phyloP scores from a whole-genome alignment of 2,113 vertebrate genomes.

The Phyllostomus discolor region DNA sequence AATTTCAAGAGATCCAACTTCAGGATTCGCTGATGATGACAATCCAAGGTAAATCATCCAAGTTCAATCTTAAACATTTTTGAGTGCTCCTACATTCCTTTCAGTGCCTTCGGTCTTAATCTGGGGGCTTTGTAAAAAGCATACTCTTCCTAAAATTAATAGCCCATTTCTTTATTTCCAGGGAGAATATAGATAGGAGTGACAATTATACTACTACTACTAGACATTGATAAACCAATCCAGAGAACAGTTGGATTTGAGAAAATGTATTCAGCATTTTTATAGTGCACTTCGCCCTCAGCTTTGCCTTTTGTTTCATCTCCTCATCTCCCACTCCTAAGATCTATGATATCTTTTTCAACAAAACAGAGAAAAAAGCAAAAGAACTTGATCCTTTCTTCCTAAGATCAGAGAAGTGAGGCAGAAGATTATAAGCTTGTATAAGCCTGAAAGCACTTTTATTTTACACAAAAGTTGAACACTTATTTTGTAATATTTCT shows the following conservation, averaged over 20 bases:
- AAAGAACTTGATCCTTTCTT: conserved; percentile 44
- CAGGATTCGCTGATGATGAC: background rate
- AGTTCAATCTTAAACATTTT: background rate
- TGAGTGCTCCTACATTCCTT: background rate
- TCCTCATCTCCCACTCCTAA: background rate
- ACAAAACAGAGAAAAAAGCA: conserved; percentile 15
- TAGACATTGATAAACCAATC: background rate
- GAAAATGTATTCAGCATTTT: background rate
- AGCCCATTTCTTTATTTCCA: background rate
- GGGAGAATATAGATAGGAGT: background rate
- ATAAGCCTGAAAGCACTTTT: background rate
- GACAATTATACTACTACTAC: background rate
- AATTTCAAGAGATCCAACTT: background rate
- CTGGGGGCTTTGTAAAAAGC: background rate
- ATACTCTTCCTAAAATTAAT: background rate
- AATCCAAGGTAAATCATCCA: background rate
- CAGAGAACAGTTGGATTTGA: background rate
- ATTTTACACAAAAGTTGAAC: conserved; percentile 35
- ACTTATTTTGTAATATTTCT: background rate
- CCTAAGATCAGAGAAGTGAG: background rate
- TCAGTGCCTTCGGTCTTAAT: background rate
- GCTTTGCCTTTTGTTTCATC: background rate
- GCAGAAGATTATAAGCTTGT: conserved; percentile 21
- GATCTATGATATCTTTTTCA: conserved; percentile 9
- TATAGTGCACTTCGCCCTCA: background rate